phyloP scores from a whole-genome alignment of 2,113 vertebrate genomes.

The Pteropus alecto region DNA sequence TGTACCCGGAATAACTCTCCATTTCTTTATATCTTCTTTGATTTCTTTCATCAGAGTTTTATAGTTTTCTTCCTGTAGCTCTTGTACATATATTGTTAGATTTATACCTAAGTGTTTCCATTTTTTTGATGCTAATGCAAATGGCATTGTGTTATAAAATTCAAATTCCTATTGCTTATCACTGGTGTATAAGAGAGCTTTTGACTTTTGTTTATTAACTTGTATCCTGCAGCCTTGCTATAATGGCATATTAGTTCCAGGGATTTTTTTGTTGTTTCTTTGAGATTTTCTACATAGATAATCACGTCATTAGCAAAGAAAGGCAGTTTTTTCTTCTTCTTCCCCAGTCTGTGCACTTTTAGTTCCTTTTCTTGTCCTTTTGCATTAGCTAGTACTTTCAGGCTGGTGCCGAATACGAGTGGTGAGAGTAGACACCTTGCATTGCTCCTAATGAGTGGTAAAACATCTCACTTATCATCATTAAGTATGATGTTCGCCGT shows the following conservation, averaged over 20 bases:
- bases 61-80: not conserved
- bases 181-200: not conserved
- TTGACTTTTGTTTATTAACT: conserved; percentile 6
- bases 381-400: not conserved
- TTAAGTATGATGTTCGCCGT: not conserved
- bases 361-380: not conserved
- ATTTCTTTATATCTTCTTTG: not conserved
- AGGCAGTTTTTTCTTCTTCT: not conserved
- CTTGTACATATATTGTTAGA: not conserved
- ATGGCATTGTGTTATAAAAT: not conserved
- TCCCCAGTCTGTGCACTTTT: not conserved
- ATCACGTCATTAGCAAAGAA: not conserved
- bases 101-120: not conserved
- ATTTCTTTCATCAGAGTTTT: not conserved
- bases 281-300: not conserved
- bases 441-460: not conserved
- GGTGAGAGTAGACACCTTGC: not conserved
- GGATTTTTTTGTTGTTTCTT: not conserved
- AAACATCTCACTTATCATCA: not conserved
- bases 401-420: not conserved
- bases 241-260: not conserved
- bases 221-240: not conserved
- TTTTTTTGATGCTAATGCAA: not conserved
- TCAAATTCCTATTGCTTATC: not conserved
- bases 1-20: not conserved